phyloP scores from a whole-genome alignment of 2,797 vertebrate genomes.

The Paratrypauchen microcephalus region DNA sequence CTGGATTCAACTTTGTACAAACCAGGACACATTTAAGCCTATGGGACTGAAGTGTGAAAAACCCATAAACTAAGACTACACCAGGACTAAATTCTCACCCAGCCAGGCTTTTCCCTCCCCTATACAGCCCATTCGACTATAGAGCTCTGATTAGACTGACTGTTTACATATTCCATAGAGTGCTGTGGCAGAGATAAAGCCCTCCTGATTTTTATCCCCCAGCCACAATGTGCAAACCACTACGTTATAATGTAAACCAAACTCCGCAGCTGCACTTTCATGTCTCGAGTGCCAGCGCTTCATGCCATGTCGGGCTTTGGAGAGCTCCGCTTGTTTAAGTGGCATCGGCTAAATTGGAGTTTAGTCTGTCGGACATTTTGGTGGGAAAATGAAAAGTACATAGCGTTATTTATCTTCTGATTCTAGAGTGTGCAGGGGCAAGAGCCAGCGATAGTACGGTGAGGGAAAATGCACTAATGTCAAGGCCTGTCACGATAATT shows the following conservation, averaged over 20 bases:
- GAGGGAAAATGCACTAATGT: not conserved
- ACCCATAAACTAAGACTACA: not conserved
- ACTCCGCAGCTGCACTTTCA: slow-evolving; percentile 72
- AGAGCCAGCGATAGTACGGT: too few relatives aligned
- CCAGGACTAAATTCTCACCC: not conserved
- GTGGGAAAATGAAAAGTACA: slow-evolving; percentile 12
- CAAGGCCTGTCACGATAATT: too few relatives aligned
- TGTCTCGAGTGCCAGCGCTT: slow-evolving; percentile 74
- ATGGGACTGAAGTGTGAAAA: not conserved
- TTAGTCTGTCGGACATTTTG: slow-evolving; percentile 28
- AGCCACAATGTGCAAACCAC: slow-evolving; percentile 77
- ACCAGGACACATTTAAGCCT: too few relatives aligned
- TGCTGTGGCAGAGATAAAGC: slow-evolving; percentile 77
- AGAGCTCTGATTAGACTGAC: slow-evolving; percentile 68
- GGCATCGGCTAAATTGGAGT: slow-evolving; percentile 48
- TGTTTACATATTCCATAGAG: slow-evolving; percentile 82
- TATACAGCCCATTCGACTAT: slow-evolving; percentile 42
- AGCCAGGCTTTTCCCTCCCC: slow-evolving; percentile 50
- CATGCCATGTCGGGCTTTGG: slow-evolving; percentile 57
- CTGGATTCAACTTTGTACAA: too few relatives aligned
- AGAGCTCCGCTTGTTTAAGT: slow-evolving; percentile 56
- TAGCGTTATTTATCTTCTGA: slow-evolving; percentile 11
- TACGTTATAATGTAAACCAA: slow-evolving; percentile 79
- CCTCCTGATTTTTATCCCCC: slow-evolving; percentile 79
- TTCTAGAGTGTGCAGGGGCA: not conserved